These are phyloP conservation scores for Pyralis farinalis DNA, from an alignment of 2,888 invertebrate genomes.

Conservation along the genomic window DNA sequence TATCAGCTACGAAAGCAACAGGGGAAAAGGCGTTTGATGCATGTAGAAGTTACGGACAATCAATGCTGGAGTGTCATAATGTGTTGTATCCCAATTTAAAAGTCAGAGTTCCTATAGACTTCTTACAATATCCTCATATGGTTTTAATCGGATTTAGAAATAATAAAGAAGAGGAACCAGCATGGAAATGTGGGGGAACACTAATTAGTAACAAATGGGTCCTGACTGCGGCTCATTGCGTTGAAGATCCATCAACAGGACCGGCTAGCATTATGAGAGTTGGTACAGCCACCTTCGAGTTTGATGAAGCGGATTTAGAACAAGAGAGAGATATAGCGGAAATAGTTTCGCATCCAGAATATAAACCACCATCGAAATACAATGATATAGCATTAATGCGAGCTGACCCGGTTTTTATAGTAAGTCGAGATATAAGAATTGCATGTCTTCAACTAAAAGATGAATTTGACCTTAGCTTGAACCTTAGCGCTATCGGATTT, in stretches of 20 bases:
- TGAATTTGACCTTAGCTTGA: constrained; percentile 28
- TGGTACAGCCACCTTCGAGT: constrained; percentile 77
- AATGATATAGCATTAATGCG: constrained; percentile 85
- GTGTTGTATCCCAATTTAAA: constrained; percentile 46
- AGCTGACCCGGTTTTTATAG: constrained; percentile 64
- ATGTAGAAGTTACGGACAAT: constrained; percentile 54
- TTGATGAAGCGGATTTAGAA: constrained; percentile 67
- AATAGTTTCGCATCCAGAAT: constrained; percentile 77
- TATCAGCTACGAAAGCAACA: constrained; percentile 21
- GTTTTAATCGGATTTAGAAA: constrained; percentile 68
- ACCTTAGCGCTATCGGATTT: constrained; percentile 83
- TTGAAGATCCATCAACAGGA: constrained; percentile 62
- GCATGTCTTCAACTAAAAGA: constrained; percentile 77
- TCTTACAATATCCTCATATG: constrained; percentile 83
- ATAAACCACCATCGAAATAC: constrained; percentile 75
- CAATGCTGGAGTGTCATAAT: constrained; percentile 71
- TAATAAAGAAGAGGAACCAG: constrained; percentile 20
- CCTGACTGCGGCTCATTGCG: constrained; percentile 69
- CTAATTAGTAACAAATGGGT: constrained; percentile 64
- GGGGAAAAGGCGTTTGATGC: constrained; percentile 61
- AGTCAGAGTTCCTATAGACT: constrained; percentile 64
- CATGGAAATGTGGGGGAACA: constrained; percentile 72
- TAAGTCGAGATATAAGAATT: constrained; percentile 80
- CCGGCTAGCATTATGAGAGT: constrained; percentile 72
- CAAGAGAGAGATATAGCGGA: constrained; percentile 71